Evolutionary conservation across 2,888 invertebrate species (phyloP), one percentile per base, ranked within the genome.

Genomic region (Orchestes rusci): DNA sequence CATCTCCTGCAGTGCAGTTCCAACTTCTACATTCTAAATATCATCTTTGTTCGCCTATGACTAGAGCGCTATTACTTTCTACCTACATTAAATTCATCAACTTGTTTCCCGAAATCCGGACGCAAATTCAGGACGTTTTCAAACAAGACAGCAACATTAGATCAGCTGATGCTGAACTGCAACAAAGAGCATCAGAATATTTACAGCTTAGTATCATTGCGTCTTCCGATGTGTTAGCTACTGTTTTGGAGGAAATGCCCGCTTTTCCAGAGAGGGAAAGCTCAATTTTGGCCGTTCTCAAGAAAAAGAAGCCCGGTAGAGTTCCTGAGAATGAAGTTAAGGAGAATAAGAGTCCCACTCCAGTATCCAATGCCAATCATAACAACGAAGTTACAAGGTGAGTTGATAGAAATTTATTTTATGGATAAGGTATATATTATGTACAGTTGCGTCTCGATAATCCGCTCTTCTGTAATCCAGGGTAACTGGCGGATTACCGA

Each of bases 51-150:
- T 93, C 94, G 50, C 89, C 96, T 45, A 88, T 92, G 74, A 99
- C 99, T 3, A 80, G 97, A 59, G 97, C 97, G 53, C 77, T 99
- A 16, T 72, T 99, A 34, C 77, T 99, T 42, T 96, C 99, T 18
- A 97, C 99, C 4, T 99, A 99, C 67, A 94, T 99, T 59, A 99
- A 99, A 73, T 97, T 99, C 69, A 89, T 99, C 52, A 99, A 99
- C 73, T 77, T 99, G 39, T 99, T 99, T 71, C 96, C 97, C 38
- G 99, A 99, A 75, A 97, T 99, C 62, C 91, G 95, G 70, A 78
- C 79, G 53, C 87, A 91, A 59, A 94, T 97, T 47, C 95, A 96
- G 70, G 92, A 93, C 36, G 61, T 97, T 54, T 91, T 93, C 69
- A 79, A 80, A 57, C 88, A 89, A 61, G 92, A 97, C 66, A 95